Percentiles rank a stretch among this genome's conserved stretches.
These are phyloP conservation scores for Rafetus swinhoei DNA, from an alignment of 2,113 vertebrate genomes.

Conservation along the genomic window DNA sequence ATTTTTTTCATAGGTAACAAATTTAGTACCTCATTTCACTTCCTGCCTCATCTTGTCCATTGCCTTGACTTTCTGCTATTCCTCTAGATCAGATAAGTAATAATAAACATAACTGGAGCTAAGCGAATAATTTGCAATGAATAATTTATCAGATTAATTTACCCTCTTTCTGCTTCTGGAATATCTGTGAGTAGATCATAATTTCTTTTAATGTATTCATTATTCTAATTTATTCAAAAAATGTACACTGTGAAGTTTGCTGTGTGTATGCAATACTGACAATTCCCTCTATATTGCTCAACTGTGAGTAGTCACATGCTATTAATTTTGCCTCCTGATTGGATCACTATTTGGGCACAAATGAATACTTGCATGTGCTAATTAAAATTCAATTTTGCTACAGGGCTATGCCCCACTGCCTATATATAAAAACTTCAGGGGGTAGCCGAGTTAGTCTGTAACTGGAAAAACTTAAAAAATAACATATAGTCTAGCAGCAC, in stretches of 20 bases:
- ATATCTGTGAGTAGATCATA: slow-evolving; percentile 19
- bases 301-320: slow-evolving; percentile 7
- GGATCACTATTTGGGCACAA: background rate
- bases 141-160: slow-evolving; percentile 50
- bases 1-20: background rate
- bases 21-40: background rate
- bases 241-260: background rate
- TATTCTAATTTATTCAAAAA: slow-evolving; percentile 53
- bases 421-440: too few relatives aligned
- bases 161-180: slow-evolving; percentile 22
- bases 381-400: background rate
- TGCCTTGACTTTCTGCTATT: background rate
- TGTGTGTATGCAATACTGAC: slow-evolving; percentile 4
- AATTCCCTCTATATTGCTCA: background rate
- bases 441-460: too few relatives aligned
- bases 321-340: background rate
- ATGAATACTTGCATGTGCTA: background rate
- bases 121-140: slow-evolving; percentile 44
- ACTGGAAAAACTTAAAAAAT: too few relatives aligned
- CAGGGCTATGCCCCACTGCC: rapidly evolving
- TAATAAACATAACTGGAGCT: slow-evolving; percentile 42
- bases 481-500: too few relatives aligned
- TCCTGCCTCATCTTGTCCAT: background rate
- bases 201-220: slow-evolving; percentile 50
- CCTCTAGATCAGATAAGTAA: slow-evolving; percentile 23